A percentile compares a stretch with the other conserved stretches of the same genome.
These are phyloP conservation scores for Clostera curtula DNA, from an alignment of 2,888 invertebrate genomes.

Conservation along the genomic window DNA sequence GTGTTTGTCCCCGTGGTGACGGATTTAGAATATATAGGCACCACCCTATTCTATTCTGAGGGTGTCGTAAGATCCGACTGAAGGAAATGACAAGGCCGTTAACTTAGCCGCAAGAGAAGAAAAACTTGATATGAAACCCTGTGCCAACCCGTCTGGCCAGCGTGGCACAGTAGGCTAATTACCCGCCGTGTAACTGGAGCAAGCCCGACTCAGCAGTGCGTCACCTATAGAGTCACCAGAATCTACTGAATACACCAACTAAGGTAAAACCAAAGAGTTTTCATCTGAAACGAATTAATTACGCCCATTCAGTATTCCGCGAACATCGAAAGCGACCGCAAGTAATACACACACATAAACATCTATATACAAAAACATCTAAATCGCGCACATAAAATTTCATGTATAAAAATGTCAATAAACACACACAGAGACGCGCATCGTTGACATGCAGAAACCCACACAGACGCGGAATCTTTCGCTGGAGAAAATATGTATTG, in stretches of 20 bases:
- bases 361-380: constrained; percentile 45
- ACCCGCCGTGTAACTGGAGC: too few relatives aligned
- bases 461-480: constrained; percentile 38
- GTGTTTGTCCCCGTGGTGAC: too few relatives aligned
- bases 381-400: constrained; percentile 64
- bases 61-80: too few relatives aligned
- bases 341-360: constrained; percentile 50
- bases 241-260: constrained; percentile 21
- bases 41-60: too few relatives aligned
- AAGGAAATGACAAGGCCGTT: too few relatives aligned
- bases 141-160: too few relatives aligned
- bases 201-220: too few relatives aligned
- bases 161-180: too few relatives aligned
- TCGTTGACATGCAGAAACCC: constrained; percentile 24
- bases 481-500: constrained; percentile 48
- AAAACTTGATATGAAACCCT: too few relatives aligned
- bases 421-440: constrained; percentile 32
- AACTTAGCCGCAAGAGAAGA: too few relatives aligned
- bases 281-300: constrained; percentile 63
- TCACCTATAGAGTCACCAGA: too few relatives aligned
- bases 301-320: constrained; percentile 58
- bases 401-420: constrained; percentile 74
- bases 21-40: too few relatives aligned
- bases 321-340: constrained; percentile 56
- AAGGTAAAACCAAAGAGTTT: constrained; percentile 26